Evolutionary conservation across 2,113 vertebrate genomes (phyloP), one percentile per base, ranked within the genome.

Genomic region (Aleadryas rufinucha): DNA sequence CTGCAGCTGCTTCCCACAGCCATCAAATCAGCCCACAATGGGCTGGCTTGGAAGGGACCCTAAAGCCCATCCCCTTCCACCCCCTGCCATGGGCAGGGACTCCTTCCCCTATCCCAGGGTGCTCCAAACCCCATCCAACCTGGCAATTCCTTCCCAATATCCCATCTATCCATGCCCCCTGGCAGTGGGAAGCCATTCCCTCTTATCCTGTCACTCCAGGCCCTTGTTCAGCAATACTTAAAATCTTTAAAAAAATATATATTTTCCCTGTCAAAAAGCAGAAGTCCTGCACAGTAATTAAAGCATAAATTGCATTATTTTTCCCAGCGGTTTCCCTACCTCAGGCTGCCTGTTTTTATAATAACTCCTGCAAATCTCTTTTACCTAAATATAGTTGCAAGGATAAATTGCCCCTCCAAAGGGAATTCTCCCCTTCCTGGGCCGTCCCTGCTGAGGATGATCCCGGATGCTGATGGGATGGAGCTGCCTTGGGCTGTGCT

Each of bases 191-290:
- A 66, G 7, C 86, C 23, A 2, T 59, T 45, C 78, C 60, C 44
- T 33, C 20, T 33, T 5, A 3, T 9, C 53, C 87, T 64, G 57
- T 42, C 42, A 7, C 53, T 59, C 69, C 33, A n/a, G 37, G 52
- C 33, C n/a, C 9, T 50, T 5, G 16, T 30, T 53, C 74, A 35
- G 33, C 39, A 70, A 20, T 3, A 2, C 35, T 31, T 45, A 33
- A 65, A 45, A 65, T 11, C 28, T 5, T 17, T 5, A 16, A 3
- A 13, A 19, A 54, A 50, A 35, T 4, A 0, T 4, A 0, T 4
- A 21, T 35, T 81, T 72, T 12, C 39, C 24, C 31, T 63, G 19
- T 37, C 11, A 18, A 60, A 76, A 49, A 37, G 44, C 8, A 3
- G 0, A 75, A 85, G 42, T 35, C 18, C 39, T 1, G 0, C 31